Conservation (phyloP, 2,113 vertebrate genomes). For the Rhinopomastus cyanomelas region DNA sequence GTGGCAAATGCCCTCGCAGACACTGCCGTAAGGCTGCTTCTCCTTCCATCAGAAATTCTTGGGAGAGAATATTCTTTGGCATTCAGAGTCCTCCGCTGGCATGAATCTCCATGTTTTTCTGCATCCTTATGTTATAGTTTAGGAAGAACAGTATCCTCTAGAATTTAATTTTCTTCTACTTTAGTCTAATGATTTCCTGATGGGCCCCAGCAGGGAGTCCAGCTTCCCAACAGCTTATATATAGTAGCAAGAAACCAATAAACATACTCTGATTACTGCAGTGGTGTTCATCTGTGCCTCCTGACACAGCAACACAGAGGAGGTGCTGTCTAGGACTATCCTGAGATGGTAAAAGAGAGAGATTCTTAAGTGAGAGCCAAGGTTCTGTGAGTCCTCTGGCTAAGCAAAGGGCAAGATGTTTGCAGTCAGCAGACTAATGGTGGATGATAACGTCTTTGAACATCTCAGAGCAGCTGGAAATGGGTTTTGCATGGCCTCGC, state of each 20-base stretch:
- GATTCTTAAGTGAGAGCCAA: not conserved
- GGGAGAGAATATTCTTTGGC: not conserved
- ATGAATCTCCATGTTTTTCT: not conserved
- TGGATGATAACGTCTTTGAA: not conserved
- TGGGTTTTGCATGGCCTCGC: not conserved
- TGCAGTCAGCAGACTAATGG: not conserved
- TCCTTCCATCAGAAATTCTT: not conserved
- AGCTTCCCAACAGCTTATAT: conserved; percentile 11
- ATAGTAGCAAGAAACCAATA: conserved; percentile 19
- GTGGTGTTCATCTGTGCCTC: not conserved
- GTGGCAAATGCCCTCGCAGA: not conserved
- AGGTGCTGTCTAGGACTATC: not conserved
- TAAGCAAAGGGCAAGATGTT: not conserved
- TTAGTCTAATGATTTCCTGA: conserved; percentile 47
- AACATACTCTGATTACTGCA: conserved; percentile 15
- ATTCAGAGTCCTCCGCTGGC: not conserved
- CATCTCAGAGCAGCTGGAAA: not conserved
- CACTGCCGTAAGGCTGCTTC: not conserved
- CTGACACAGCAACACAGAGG: not conserved
- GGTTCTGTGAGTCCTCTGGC: not conserved
- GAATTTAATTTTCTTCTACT: conserved; percentile 33
- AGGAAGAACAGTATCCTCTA: not conserved
- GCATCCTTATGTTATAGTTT: not conserved
- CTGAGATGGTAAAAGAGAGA: not conserved
- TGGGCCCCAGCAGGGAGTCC: not conserved